Evolutionary conservation across 2,113 vertebrate species (phyloP).

Genomic region (Coptodon rendalli): DNA sequence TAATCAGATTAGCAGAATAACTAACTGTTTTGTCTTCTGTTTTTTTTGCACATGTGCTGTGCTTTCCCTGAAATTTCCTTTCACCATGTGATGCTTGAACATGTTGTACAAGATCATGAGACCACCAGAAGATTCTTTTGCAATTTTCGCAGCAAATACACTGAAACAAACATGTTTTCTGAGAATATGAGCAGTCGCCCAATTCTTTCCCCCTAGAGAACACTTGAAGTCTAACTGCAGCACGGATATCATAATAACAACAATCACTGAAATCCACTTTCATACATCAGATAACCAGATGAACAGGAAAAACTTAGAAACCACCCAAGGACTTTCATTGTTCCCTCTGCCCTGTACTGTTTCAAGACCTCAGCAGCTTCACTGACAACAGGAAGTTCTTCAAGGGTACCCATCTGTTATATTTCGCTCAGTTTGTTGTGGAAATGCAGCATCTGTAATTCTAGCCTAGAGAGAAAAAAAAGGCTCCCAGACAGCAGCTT

Average conservation of each 20-base stretch:
- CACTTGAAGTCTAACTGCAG: neutral
- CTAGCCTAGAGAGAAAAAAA: neutral
- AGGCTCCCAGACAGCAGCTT: neutral
- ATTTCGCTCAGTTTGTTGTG: neutral
- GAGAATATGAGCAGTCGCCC: neutral
- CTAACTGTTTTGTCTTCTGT: neutral
- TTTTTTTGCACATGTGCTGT: neutral
- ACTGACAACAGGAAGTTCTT: slow-evolving; percentile 36
- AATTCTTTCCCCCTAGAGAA: neutral
- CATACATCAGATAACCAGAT: neutral
- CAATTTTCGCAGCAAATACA: neutral
- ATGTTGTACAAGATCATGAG: neutral
- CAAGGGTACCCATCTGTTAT: slow-evolving; percentile 15
- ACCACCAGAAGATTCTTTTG: neutral
- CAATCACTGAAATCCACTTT: neutral
- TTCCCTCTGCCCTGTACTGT: neutral
- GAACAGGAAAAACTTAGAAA: slow-evolving; percentile 2
- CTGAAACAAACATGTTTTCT: neutral
- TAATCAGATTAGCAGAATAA: neutral
- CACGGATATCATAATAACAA: neutral
- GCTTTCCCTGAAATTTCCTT: neutral
- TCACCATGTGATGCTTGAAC: neutral
- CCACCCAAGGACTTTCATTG: neutral
- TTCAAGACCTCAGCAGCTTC: neutral
- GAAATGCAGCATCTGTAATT: slow-evolving; percentile 11